These are phyloP conservation scores for Bucco capensis DNA, from an alignment of 2,113 vertebrate species.

Conservation along the genomic window DNA sequence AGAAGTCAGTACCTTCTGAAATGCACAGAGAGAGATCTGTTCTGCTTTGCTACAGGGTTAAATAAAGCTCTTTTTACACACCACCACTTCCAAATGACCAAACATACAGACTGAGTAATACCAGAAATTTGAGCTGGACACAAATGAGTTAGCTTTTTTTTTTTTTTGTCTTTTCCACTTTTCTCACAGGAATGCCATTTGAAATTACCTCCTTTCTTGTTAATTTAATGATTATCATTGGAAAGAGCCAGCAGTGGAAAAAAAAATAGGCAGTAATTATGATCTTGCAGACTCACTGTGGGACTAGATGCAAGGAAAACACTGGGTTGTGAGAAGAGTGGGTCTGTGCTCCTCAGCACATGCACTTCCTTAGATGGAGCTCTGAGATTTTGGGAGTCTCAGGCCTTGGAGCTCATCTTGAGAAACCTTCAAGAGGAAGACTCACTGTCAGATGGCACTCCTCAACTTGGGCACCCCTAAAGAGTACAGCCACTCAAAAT, in stretches of 20 bases:
- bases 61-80: constrained; percentile 4
- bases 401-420: too few species aligned
- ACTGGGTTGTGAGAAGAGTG: not conserved
- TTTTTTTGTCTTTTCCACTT: not conserved
- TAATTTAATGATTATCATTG: constrained; percentile 29
- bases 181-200: not conserved
- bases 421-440: not conserved
- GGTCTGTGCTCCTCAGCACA: not conserved
- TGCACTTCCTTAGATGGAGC: not conserved
- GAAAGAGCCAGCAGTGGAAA: not conserved
- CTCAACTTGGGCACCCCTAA: not conserved
- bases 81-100: not conserved
- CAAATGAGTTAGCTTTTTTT: not conserved
- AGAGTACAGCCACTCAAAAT: accelerated
- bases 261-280: constrained; percentile 23
- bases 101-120: not conserved
- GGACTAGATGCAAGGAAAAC: not conserved
- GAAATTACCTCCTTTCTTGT: constrained; percentile 48
- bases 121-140: not conserved
- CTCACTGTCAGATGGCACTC: not conserved
- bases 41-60: not conserved
- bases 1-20: not conserved
- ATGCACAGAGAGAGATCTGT: not conserved
- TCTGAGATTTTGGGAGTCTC: not conserved
- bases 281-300: not conserved